Evolutionary conservation across 2,113 vertebrate genomes (phyloP).

Genomic region (Psettodes erumei): DNA sequence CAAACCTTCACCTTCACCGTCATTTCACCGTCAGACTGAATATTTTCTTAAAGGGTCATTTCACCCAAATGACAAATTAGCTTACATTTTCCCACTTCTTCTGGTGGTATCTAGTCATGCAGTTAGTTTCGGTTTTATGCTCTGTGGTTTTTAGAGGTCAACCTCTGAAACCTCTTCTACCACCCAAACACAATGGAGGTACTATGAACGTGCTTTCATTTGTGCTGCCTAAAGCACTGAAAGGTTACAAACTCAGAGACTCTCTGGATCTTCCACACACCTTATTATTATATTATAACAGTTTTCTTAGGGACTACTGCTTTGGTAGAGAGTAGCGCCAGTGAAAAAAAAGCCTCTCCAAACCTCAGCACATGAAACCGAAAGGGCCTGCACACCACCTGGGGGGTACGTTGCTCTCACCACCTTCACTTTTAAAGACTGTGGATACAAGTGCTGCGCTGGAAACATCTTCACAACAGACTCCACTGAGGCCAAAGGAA

Average conservation of each 20-base stretch:
- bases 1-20: neutral
- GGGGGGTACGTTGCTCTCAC: slow-evolving; percentile 1
- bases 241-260: slow-evolving; percentile 3
- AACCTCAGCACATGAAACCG: slow-evolving; percentile 10
- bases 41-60: neutral
- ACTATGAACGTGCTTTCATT: neutral
- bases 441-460: slow-evolving; percentile 22
- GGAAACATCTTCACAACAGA: slow-evolving; percentile 38
- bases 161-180: neutral
- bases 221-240: neutral
- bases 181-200: slow-evolving; percentile 9
- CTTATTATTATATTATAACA: neutral
- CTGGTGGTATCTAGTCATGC: neutral
- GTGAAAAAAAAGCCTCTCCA: slow-evolving; percentile 1
- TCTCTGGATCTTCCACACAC: neutral
- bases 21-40: neutral
- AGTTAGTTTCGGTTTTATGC: slow-evolving; percentile 6
- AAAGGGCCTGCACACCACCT: neutral
- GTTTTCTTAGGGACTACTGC: neutral
- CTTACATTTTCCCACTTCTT: neutral
- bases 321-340: neutral
- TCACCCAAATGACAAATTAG: neutral
- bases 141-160: slow-evolving; percentile 6
- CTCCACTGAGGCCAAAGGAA: slow-evolving; percentile 12
- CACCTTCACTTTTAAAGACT: slow-evolving; percentile 34